Percentiles rank a stretch among this genome's conserved stretches.
Conservation (phyloP, 2,797 vertebrate species). For the Apogon hyalosoma region DNA sequence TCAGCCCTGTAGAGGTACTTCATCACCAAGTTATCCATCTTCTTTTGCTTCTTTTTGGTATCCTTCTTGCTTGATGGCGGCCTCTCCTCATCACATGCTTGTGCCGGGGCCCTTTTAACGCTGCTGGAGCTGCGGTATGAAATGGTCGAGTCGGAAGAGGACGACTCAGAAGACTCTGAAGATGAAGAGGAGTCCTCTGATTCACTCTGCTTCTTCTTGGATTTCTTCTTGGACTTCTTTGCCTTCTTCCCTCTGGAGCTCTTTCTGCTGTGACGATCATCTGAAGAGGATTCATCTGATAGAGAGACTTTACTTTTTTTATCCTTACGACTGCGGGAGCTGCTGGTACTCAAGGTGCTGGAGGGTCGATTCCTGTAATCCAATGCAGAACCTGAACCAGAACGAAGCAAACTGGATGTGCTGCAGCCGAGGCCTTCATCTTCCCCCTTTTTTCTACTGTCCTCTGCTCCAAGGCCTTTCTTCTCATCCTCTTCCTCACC, state of each 20-base stretch:
- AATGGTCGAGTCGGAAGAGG: conserved; percentile 86
- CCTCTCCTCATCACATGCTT: conserved; percentile 60
- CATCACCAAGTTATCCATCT: conserved; percentile 95
- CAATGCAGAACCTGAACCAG: conserved; percentile 83
- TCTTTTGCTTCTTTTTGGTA: conserved; percentile 90
- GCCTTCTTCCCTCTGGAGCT: conserved; percentile 73
- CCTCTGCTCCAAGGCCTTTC: conserved; percentile 63
- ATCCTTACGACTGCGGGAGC: conserved; percentile 73
- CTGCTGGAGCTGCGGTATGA: conserved; percentile 94
- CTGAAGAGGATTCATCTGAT: conserved; percentile 85
- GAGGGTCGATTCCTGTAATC: conserved; percentile 84
- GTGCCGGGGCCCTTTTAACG: conserved; percentile 86
- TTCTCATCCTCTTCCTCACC: conserved; percentile 81
- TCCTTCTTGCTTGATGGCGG: conserved; percentile 84
- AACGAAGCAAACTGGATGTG: conserved; percentile 83
- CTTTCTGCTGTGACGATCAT: conserved; percentile 77
- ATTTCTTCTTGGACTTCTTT: conserved; percentile 89
- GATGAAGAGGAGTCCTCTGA: conserved; percentile 85
- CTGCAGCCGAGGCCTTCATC: conserved; percentile 71
- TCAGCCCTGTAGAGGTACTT: conserved; percentile 96
- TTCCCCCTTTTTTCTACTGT: conserved; percentile 81
- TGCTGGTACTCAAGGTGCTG: conserved; percentile 73
- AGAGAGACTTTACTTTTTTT: conserved; percentile 74
- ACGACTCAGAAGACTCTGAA: conserved; percentile 78
- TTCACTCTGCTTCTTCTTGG: conserved; percentile 84